phyloP scores from a whole-genome alignment of 2,797 vertebrate genomes.

The Staurois parvus region DNA sequence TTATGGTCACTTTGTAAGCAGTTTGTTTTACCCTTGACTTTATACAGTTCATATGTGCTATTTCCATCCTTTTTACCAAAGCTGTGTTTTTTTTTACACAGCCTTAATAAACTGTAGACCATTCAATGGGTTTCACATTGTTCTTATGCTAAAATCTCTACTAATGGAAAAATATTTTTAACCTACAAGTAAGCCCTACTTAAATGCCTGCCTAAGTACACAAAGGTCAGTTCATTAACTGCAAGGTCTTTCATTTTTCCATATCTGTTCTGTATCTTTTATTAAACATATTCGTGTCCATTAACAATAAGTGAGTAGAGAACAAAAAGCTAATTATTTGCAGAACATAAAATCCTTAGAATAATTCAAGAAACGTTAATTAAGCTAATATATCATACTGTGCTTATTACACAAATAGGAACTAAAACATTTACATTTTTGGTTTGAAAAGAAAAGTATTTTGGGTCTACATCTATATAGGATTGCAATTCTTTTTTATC shows the following conservation, averaged over 20 bases:
- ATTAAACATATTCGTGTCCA: conserved; percentile 67
- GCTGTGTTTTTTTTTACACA: background rate
- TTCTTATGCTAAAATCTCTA: conserved; percentile 41
- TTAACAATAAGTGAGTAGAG: conserved; percentile 71
- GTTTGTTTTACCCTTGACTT: background rate
- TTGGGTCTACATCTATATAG: conserved; percentile 46
- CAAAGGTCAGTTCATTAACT: conserved; percentile 68
- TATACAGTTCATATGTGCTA: background rate
- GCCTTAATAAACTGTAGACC: conserved; percentile 9
- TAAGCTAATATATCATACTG: conserved; percentile 84
- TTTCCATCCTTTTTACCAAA: background rate
- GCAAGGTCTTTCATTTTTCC: conserved; percentile 43
- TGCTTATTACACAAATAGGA: conserved; percentile 73
- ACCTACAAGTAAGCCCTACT: conserved; percentile 64
- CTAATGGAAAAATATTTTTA: conserved; percentile 62
- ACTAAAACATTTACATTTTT: conserved; percentile 66
- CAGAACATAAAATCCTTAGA: conserved; percentile 83
- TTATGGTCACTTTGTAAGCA: no score
- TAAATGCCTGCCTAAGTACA: conserved; percentile 65
- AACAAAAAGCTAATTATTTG: conserved; percentile 80
- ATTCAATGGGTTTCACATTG: conserved; percentile 11
- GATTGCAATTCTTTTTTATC: background rate
- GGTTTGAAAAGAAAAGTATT: conserved; percentile 64
- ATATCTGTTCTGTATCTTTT: conserved; percentile 60
- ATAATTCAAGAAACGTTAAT: conserved; percentile 85